These are phyloP conservation scores for Capitulum mitella DNA, from an alignment of 2,888 invertebrate genomes.

Conservation along the genomic window DNA sequence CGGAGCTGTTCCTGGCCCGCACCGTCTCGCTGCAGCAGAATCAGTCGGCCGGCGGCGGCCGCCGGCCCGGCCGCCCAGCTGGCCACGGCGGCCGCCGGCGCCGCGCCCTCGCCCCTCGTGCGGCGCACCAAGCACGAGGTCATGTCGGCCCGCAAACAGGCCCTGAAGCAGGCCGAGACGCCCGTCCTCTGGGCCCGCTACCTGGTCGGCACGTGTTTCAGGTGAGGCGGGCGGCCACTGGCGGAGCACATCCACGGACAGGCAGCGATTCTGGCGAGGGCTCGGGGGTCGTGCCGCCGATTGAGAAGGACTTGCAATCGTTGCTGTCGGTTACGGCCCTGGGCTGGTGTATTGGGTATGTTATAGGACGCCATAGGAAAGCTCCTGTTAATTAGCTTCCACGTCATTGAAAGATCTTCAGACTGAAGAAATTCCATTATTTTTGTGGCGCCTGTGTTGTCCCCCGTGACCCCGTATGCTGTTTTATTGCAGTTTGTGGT, in stretches of 20 bases:
- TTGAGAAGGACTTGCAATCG: too few species aligned
- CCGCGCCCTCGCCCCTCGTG: conserved; percentile 76
- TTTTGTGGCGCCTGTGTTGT: too few species aligned
- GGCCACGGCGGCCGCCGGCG: conserved; percentile 36
- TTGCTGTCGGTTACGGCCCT: too few species aligned
- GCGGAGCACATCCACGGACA: too few species aligned
- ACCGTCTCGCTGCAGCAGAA: background rate
- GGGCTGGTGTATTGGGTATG: too few species aligned
- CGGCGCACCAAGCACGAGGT: conserved; percentile 92
- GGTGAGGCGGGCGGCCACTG: conserved; percentile 39
- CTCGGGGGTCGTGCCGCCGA: too few species aligned
- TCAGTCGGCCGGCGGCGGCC: background rate
- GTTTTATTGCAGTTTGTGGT: conserved; percentile 73
- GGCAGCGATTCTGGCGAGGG: too few species aligned
- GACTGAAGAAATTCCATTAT: too few species aligned
- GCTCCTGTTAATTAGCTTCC: too few species aligned
- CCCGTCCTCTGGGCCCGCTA: conserved; percentile 92
- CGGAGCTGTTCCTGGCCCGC: conserved; percentile 20
- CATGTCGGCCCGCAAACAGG: conserved; percentile 76
- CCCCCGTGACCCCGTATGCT: too few species aligned
- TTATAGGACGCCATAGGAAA: too few species aligned
- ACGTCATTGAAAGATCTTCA: too few species aligned
- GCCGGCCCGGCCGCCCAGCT: conserved; percentile 42
- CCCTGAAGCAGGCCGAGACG: conserved; percentile 55
- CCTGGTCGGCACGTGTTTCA: conserved; percentile 76